Evolutionary conservation across 1,140 invertebrate genomes (phyloP).

Genomic region (Antheraea mylitta): DNA sequence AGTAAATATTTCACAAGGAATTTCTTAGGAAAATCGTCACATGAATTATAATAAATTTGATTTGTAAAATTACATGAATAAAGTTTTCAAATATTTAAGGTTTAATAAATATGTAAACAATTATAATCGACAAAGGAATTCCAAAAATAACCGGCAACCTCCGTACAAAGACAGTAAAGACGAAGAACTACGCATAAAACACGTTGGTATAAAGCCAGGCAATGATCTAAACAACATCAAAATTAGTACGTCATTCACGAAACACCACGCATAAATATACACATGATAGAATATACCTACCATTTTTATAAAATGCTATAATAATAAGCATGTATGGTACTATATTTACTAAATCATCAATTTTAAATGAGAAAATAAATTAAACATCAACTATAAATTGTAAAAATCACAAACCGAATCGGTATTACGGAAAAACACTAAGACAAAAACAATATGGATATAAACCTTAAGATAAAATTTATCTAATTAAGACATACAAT

Average conservation of each 20-base stretch:
- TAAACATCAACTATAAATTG: not conserved
- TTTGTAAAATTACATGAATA: too few species aligned
- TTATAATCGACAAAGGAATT: constrained; percentile 21
- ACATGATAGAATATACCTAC: constrained; percentile 17
- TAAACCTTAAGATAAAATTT: not conserved
- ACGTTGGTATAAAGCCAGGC: constrained; percentile 21
- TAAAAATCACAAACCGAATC: not conserved
- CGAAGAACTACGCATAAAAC: constrained; percentile 28
- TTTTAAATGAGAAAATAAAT: not conserved
- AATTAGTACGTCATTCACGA: constrained; percentile 24
- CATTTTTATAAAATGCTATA: not conserved
- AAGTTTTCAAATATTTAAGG: not conserved
- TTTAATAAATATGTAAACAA: not conserved
- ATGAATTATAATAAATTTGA: too few species aligned
- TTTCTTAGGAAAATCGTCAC: too few species aligned
- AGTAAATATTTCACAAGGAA: too few species aligned
- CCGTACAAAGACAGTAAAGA: constrained; percentile 20
- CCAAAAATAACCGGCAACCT: constrained; percentile 28
- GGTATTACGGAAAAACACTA: constrained; percentile 7
- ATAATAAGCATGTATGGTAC: not conserved
- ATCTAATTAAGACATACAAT: constrained; percentile 33
- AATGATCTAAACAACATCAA: constrained; percentile 23
- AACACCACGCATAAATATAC: constrained; percentile 15
- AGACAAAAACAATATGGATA: not conserved
- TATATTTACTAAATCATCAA: not conserved